phyloP scores from a whole-genome alignment of 2,888 invertebrate species.

The Endomychus coccineus region DNA sequence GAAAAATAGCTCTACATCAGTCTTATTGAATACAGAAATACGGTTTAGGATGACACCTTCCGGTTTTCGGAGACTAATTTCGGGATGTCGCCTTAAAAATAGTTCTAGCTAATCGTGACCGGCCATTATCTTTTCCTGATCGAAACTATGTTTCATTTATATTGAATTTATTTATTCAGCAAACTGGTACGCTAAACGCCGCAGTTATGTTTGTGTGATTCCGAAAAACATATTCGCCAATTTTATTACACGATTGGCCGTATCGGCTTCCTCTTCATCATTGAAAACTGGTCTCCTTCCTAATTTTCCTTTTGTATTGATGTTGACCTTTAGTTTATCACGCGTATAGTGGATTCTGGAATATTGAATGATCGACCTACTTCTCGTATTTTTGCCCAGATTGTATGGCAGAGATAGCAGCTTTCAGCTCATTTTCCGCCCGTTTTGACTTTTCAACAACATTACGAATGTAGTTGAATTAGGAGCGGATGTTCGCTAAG shows the following conservation, averaged over 20 bases:
- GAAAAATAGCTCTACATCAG: slow-evolving; percentile 26
- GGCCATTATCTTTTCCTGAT: slow-evolving; percentile 8
- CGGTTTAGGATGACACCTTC: slow-evolving; percentile 29
- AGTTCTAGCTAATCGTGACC: slow-evolving; percentile 7
- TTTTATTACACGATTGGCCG: slow-evolving; percentile 2
- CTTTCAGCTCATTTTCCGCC: too few relatives aligned
- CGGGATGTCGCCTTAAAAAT: slow-evolving; percentile 9
- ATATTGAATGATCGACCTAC: slow-evolving; percentile 1
- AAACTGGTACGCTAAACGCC: too few relatives aligned
- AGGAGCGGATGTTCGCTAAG: too few relatives aligned
- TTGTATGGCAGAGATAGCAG: too few relatives aligned
- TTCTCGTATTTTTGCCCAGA: background rate
- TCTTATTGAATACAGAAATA: slow-evolving; percentile 26
- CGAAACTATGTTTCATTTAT: slow-evolving; percentile 6
- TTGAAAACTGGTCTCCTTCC: too few relatives aligned
- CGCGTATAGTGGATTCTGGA: too few relatives aligned
- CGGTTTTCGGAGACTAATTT: slow-evolving; percentile 21
- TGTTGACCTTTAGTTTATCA: background rate
- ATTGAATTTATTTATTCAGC: background rate
- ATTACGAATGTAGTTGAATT: too few relatives aligned
- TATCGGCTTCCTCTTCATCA: too few relatives aligned
- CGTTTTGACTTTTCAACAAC: too few relatives aligned
- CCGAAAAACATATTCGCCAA: too few relatives aligned
- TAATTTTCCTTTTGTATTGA: too few relatives aligned
- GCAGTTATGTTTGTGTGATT: too few relatives aligned